These are phyloP conservation scores for Notodonta dromedarius DNA, from an alignment of 2,888 invertebrate species.

Conservation along the genomic window DNA sequence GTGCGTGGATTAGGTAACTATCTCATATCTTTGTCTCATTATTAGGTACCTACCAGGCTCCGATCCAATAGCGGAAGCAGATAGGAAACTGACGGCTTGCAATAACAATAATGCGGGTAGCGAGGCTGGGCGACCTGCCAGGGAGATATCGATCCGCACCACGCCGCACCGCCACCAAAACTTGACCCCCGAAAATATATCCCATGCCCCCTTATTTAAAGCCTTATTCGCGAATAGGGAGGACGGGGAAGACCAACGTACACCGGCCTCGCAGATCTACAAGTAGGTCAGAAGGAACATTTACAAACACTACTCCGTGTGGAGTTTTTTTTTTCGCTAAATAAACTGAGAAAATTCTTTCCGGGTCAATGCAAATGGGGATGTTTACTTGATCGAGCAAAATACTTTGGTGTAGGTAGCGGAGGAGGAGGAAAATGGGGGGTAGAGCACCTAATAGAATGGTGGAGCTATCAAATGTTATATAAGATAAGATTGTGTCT, in stretches of 20 bases:
- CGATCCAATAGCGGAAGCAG: conserved; percentile 74
- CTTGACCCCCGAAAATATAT: conserved; percentile 68
- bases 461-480: conserved; percentile 12
- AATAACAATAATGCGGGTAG: conserved; percentile 82
- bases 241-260: conserved; percentile 56
- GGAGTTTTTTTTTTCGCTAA: conserved; percentile 74
- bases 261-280: conserved; percentile 69
- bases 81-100: conserved; percentile 75
- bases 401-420: conserved; percentile 41
- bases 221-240: conserved; percentile 47
- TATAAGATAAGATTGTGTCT: conserved; percentile 9
- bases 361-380: conserved; percentile 77
- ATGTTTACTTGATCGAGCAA: conserved; percentile 63
- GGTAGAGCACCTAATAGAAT: conserved; percentile 20
- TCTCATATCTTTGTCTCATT: conserved; percentile 65
- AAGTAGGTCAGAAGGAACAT: conserved; percentile 84
- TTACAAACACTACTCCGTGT: conserved; percentile 80
- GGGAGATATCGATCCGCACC: conserved; percentile 77
- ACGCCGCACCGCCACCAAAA: conserved; percentile 62
- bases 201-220: conserved; percentile 53
- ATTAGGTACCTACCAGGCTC: conserved; percentile 67
- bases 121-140: conserved; percentile 82
- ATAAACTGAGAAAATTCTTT: conserved; percentile 70
- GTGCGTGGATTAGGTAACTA: conserved; percentile 43
- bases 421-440: conserved; percentile 33